Conservation (phyloP, 1,140 invertebrate species). For the Drosophila sturtevanti region DNA sequence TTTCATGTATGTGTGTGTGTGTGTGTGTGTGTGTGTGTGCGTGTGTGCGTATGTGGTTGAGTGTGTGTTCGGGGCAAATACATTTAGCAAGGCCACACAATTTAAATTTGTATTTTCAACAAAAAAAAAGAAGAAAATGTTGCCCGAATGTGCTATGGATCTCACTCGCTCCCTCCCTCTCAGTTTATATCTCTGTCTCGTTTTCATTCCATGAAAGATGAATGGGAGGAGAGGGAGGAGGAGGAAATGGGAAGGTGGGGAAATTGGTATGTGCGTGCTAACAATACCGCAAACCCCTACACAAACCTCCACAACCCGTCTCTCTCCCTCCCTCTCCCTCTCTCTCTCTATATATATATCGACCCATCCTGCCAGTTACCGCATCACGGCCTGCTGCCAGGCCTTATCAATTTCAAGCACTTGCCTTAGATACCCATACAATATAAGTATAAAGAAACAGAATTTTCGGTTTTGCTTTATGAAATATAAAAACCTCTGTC, state of each 20-base stretch:
- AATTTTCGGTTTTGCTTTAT: conserved; percentile 46
- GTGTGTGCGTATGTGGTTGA: conserved; percentile 32
- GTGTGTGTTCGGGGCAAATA: conserved; percentile 40
- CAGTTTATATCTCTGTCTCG: not conserved
- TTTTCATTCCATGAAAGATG: not conserved
- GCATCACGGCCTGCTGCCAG: conserved; percentile 36
- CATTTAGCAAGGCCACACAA: conserved; percentile 64
- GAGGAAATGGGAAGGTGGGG: conserved; percentile 5
- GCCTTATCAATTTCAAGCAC: conserved; percentile 77
- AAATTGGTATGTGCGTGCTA: conserved; percentile 37
- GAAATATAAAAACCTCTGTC: conserved; percentile 17
- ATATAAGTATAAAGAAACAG: conserved; percentile 28
- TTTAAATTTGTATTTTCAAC: conserved; percentile 72
- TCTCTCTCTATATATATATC: not conserved
- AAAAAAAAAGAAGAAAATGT: conserved; percentile 10
- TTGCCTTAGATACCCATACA: conserved; percentile 50
- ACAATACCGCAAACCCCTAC: conserved; percentile 43
- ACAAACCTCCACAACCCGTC: conserved; percentile 21
- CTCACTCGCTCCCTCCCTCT: too few species aligned
- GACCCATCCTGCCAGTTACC: conserved; percentile 3
- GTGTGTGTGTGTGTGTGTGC: conserved; percentile 25
- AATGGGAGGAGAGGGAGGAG: not conserved
- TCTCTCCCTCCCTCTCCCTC: not conserved
- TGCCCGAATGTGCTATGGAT: not conserved
- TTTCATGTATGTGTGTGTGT: not conserved